A percentile compares a stretch with the other conserved stretches of the same genome.
Conservation (phyloP, 2,888 invertebrate genomes). For the Drosophila anomalata region DNA sequence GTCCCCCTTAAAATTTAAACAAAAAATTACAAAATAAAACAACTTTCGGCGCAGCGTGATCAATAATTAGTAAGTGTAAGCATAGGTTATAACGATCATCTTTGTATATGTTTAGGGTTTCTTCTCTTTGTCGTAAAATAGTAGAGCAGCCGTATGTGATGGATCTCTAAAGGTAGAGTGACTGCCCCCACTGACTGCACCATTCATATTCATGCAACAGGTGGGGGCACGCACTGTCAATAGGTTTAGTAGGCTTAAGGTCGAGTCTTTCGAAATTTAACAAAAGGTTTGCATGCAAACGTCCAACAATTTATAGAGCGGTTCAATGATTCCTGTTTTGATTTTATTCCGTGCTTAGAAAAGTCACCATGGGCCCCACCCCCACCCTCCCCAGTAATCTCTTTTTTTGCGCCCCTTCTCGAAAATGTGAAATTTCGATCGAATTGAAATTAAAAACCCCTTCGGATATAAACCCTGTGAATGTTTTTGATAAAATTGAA, state of each 20-base stretch:
- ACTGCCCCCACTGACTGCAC: constrained; percentile 31
- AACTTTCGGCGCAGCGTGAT: constrained; percentile 80
- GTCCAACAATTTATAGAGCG: constrained; percentile 73
- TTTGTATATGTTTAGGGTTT: constrained; percentile 29
- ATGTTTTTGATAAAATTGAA: constrained; percentile 3
- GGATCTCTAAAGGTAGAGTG: constrained; percentile 70
- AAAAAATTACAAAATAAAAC: constrained; percentile 24
- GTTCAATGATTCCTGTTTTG: constrained; percentile 76
- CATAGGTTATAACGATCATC: constrained; percentile 38
- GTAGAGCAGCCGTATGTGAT: constrained; percentile 76
- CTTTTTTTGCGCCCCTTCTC: constrained; percentile 10
- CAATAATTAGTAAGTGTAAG: constrained; percentile 67
- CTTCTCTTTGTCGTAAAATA: constrained; percentile 50
- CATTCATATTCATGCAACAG: constrained; percentile 1
- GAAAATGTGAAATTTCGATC: constrained; percentile 53
- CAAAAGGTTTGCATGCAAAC: constrained; percentile 64
- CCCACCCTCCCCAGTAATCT: neutral
- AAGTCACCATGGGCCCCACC: constrained; percentile 54
- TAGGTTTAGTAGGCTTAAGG: constrained; percentile 60
- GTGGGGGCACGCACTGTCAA: constrained; percentile 18
- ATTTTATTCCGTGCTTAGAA: constrained; percentile 64
- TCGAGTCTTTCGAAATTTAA: constrained; percentile 55
- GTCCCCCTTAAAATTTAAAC: constrained; percentile 24
- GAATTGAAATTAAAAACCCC: constrained; percentile 56
- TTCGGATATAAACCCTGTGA: constrained; percentile 49